phyloP scores from a whole-genome alignment of 1,140 invertebrate genomes.

The Drosophila ogumai region DNA sequence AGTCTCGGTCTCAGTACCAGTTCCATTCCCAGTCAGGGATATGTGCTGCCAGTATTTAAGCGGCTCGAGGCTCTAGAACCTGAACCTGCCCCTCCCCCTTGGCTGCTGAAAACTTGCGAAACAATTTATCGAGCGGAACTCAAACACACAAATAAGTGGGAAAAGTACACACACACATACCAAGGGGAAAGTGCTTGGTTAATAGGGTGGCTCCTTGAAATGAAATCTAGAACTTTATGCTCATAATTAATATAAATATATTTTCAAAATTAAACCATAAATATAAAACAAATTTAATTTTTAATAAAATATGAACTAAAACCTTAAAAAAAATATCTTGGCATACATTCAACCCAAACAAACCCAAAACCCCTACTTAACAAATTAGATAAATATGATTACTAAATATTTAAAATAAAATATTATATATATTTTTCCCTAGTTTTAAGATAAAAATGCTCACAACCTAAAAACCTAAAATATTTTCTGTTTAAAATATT shows the following conservation, averaged over 20 bases:
- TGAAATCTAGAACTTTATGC: neutral
- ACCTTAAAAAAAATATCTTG: too few species aligned
- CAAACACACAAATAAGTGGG: constrained; percentile 37
- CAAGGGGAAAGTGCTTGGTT: constrained; percentile 8
- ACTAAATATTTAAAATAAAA: too few species aligned
- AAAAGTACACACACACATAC: constrained; percentile 22
- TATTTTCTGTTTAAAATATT: neutral
- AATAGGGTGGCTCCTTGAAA: constrained; percentile 7
- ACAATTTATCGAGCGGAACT: constrained; percentile 67
- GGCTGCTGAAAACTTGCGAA: constrained; percentile 41
- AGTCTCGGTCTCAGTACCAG: constrained; percentile 40
- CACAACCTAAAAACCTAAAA: too few species aligned
- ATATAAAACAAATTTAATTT: too few species aligned
- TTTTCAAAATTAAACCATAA: too few species aligned
- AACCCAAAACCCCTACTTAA: too few species aligned
- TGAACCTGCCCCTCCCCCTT: neutral
- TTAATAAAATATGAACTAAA: too few species aligned
- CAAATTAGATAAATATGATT: too few species aligned
- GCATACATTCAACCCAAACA: too few species aligned
- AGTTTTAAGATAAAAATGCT: too few species aligned
- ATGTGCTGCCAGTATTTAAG: constrained; percentile 44
- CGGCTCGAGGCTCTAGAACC: constrained; percentile 4
- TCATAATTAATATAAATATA: too few species aligned
- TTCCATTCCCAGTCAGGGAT: constrained; percentile 10
- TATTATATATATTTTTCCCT: too few species aligned